Evolutionary conservation across 2,797 vertebrate species (phyloP).

Genomic region (Linurgus olivaceus): DNA sequence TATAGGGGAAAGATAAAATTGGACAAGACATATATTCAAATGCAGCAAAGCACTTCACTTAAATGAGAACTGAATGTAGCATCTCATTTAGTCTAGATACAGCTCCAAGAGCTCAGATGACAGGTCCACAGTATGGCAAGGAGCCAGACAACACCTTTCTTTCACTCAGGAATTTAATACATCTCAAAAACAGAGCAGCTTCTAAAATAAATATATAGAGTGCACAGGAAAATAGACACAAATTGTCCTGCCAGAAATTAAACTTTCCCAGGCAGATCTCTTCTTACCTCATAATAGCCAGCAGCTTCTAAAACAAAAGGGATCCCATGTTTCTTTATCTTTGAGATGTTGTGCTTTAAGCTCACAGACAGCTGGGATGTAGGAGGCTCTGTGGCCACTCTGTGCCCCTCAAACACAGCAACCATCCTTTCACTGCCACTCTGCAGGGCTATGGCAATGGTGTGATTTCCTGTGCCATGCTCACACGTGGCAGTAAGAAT

Average conservation of each 20-base stretch:
- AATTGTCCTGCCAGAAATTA: background rate
- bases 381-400: background rate
- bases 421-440: conserved; percentile 63
- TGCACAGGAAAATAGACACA: background rate
- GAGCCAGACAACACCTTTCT: background rate
- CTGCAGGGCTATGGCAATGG: conserved; percentile 58
- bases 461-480: conserved; percentile 30
- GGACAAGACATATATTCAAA: background rate
- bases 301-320: conserved; percentile 62
- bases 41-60: background rate
- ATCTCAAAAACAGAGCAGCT: background rate
- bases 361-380: conserved; percentile 60
- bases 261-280: background rate
- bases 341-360: conserved; percentile 71
- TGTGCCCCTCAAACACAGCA: conserved; percentile 57
- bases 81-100: background rate
- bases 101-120: background rate
- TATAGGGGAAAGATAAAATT: background rate
- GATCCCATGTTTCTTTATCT: conserved; percentile 67
- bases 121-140: background rate
- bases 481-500: conserved; percentile 53
- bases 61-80: background rate
- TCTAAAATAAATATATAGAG: background rate
- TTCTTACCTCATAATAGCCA: conserved; percentile 77
- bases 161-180: background rate